Evolutionary conservation across 2,888 invertebrate genomes (phyloP).

Genomic region (Arctia plantaginis): DNA sequence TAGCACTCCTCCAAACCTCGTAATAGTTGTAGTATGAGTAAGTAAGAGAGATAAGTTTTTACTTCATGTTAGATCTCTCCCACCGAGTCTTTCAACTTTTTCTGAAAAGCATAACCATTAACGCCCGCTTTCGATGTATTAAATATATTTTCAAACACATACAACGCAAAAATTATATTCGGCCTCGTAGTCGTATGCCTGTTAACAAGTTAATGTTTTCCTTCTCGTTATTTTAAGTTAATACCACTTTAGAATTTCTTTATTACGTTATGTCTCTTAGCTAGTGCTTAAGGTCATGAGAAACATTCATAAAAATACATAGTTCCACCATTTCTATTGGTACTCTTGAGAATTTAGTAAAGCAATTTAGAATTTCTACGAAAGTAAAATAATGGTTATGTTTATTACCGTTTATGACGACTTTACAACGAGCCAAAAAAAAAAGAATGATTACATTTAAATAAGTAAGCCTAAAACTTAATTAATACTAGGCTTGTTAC

Average conservation of each 20-base stretch:
- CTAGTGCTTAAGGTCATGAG: conserved; percentile 45
- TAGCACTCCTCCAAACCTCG: not conserved
- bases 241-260: conserved; percentile 21
- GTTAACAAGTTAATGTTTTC: conserved; percentile 1
- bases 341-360: conserved; percentile 24
- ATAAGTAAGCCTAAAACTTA: conserved; percentile 33
- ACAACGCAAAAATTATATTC: not conserved
- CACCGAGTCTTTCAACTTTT: not conserved
- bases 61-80: not conserved
- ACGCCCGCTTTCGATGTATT: not conserved
- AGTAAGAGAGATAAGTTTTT: no score
- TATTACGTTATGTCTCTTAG: conserved; percentile 28
- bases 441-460: conserved; percentile 37
- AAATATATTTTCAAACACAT: not conserved
- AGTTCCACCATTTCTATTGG: conserved; percentile 31
- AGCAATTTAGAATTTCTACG: conserved; percentile 28
- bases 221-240: conserved; percentile 10
- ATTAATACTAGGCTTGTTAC: conserved; percentile 42
- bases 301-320: conserved; percentile 29
- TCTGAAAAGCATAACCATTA: not conserved
- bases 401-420: conserved; percentile 21
- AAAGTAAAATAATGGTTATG: conserved; percentile 35
- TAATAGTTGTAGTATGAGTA: not conserved
- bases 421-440: conserved; percentile 35
- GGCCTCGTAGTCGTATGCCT: not conserved